Base-by-base conservation (phyloP, 2,888 invertebrate species). In the Zygothrica quintamaculata region DNA sequence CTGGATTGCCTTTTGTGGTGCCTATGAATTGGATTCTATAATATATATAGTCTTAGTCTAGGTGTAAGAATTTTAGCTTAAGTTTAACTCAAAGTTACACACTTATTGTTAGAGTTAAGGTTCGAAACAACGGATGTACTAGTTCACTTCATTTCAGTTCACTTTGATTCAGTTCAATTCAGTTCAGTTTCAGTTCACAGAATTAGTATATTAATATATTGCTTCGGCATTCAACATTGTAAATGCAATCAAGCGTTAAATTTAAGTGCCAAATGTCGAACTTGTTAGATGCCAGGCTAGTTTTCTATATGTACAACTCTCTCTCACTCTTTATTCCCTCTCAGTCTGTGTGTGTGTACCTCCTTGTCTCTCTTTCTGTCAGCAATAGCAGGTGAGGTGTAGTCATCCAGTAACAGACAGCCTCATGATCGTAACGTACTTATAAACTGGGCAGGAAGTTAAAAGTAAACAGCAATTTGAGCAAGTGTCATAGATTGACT, bases 181-280 rank as follows among this genome's bases (percentile, higher is more conserved):
- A 18, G 18, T 16, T 4, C n/a, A 15, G 18, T 9, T 29, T 9
- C 29, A 29, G 12, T 43, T 39, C 13, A 44, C 18, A 22, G 51
- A 50, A 42, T 37, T 11, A 42, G n/a, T 50, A 65, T 64, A 64
- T 64, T 65, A 66, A 65, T 65, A 64, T 52, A 64, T 65, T 42
- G 16, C 59, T 31, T 33, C 43, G 25, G 40, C 60, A 42, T 36
- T 46, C 53, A 55, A 42, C 65, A 69, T 65, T 52, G 74, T 58
- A 69, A 87, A 81, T 73, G 84, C 84, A 84, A 87, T 84, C 84
- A 87, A 82, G 77, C 87, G 82, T 85, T 84, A 79, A 79, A 84
- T 85, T 80, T 79, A 82, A 85, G 85, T 85, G 84, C 84, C 85
- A 82, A 80, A 79, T 79, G 84, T 82, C 80, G 86, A 85, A 82